Conservation (phyloP, 2,113 vertebrate genomes). For the Chascanopsetta lugubris region DNA sequence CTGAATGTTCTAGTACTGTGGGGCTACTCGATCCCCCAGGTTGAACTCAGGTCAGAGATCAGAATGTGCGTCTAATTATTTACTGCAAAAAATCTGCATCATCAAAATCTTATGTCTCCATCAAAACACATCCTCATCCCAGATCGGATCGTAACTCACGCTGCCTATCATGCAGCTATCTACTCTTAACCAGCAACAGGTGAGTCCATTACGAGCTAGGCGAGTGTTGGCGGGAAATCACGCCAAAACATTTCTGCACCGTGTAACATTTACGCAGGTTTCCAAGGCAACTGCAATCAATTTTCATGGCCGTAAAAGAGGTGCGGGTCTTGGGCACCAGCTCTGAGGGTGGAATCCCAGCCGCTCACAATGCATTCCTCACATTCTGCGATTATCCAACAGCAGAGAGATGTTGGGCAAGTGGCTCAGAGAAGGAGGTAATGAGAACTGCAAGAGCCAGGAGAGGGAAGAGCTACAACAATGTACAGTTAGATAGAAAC, state of each 20-base stretch:
- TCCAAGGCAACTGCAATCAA: constrained; percentile 19
- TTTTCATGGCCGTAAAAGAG: background rate
- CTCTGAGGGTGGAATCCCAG: constrained; percentile 13
- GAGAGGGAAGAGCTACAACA: background rate
- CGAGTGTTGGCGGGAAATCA: background rate
- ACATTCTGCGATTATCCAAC: constrained; percentile 47
- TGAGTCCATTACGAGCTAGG: constrained; percentile 8
- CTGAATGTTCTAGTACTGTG: background rate
- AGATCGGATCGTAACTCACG: constrained; percentile 3
- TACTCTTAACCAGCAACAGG: constrained; percentile 9
- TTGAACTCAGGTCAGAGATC: background rate
- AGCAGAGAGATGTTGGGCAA: background rate
- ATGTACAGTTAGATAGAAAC: background rate
- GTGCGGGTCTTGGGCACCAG: constrained; percentile 1
- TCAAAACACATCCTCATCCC: background rate
- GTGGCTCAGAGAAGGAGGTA: background rate
- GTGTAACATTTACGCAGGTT: constrained; percentile 5
- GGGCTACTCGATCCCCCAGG: constrained; percentile 1
- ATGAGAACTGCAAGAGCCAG: background rate
- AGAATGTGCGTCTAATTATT: background rate
- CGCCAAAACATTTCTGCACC: background rate
- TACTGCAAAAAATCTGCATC: constrained; percentile 6
- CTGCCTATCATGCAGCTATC: constrained; percentile 2
- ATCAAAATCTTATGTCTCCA: background rate
- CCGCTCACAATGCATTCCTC: constrained; percentile 61